Base-by-base conservation (phyloP, 2,113 vertebrate species). In the Psittacula cyanocephala region DNA sequence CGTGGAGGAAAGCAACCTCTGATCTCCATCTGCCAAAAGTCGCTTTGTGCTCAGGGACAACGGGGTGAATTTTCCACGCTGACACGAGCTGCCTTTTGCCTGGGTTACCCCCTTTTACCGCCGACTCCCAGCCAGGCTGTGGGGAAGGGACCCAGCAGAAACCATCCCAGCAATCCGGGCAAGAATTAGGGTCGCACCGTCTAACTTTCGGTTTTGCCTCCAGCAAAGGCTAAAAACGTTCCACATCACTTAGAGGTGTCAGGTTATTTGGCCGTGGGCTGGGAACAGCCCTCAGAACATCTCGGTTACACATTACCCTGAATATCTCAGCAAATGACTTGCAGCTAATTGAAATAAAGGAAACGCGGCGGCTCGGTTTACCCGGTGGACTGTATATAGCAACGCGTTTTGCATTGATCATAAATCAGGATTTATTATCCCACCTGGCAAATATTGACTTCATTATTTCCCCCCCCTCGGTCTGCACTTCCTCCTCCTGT, bases 261-360 rank as follows among this genome's bases (percentile, higher is more conserved):
- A 92, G 91, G 93, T 97, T 97, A 27, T 97, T 68, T 71, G 52
- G 95, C 93, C 1, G 16, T 68, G 50, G 94, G 89, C 91, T 95
- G 93, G 89, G 89, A 95, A 89, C 35, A 5, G 86, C 89, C 77
- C 91, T 95, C 77, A 57, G 94, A 96, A 93, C 84, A 91, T 96
- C 94, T 97, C 52, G 4, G 94, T 96, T 96, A 95, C 95, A 95
- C 77, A 81, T 95, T 95, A 91, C 93, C 81, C 91, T 62, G 89
- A 95, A 95, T 95, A 92, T 96, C 91, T 89, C 86, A 81, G 91
- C 86, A 84, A 97, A 96, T 93, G 84, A 84, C 89, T 95, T 2
- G 10, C 84, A 76, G 84, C 78, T 96, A 91, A 96, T 97, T 96
- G 95, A 95, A 95, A 95, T 81, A 91, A 95, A 95, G 84, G 91